These are phyloP conservation scores for Biston stratarius DNA, from an alignment of 2,888 invertebrate species.

Conservation along the genomic window DNA sequence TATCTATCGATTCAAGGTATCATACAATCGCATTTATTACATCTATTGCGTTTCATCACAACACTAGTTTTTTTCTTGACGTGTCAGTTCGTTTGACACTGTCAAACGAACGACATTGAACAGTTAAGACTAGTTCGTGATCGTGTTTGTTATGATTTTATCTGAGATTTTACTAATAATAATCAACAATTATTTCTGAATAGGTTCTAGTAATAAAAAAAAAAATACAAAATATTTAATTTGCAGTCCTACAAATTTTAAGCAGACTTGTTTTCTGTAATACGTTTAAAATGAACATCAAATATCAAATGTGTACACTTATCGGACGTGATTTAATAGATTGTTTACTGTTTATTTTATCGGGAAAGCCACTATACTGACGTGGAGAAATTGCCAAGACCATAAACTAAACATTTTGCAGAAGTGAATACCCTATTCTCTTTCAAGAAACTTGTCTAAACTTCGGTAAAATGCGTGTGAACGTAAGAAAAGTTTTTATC, in stretches of 20 bases:
- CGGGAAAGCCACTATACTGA: conserved; percentile 37
- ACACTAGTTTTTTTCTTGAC: conserved; percentile 5
- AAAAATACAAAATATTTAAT: not conserved
- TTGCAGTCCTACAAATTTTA: no score
- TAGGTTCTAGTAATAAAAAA: not conserved
- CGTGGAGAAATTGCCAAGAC: conserved; percentile 42
- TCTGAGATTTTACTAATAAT: not conserved
- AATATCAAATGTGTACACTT: conserved; percentile 3
- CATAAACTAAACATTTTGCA: conserved; percentile 38
- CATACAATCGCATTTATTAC: no score
- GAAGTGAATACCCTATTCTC: conserved; percentile 33
- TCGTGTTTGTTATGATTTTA: conserved; percentile 53
- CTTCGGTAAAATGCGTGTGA: conserved; percentile 71
- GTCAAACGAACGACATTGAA: not conserved
- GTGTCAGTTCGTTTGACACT: not conserved
- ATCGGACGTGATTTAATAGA: conserved; percentile 18
- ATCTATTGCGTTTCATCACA: not conserved
- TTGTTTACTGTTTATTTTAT: conserved; percentile 49
- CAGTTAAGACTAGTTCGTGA: no score
- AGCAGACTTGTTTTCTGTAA: no score
- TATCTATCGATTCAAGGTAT: no score
- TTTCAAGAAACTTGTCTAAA: conserved; percentile 23
- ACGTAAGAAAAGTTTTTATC: conserved; percentile 65
- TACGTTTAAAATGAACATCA: not conserved
- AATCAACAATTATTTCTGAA: not conserved